Evolutionary conservation across 2,888 invertebrate species (phyloP), one percentile per base, ranked within the genome.

Genomic region (Eulithis prunata): DNA sequence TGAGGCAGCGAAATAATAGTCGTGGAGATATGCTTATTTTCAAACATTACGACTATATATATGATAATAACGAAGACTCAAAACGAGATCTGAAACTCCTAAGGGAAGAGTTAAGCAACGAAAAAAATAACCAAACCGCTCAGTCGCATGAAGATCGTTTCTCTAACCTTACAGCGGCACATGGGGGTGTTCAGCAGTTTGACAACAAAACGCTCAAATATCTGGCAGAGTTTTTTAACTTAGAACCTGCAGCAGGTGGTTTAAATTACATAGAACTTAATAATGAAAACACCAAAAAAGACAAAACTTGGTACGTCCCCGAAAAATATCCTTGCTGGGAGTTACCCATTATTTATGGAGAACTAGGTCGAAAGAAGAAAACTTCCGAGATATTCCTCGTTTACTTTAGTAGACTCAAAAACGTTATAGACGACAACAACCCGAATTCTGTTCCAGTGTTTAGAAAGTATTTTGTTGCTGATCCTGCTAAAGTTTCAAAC

Each of bases 291-390:
- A 46, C 43, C 46, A 59, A 60, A 43, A 69, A 70, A 7, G 66
- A 64, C 45, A 69, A 75, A 43, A 60, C 79, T 46, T 92, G 91
- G 92, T 91, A 88, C 64, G 85, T 88, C 2, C 84, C 88, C 32
- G 88, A 90, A 78, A 81, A 81, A 66, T 79, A 80, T 59, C 85
- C 88, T 12, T 92, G 92, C 76, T 92, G 91, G 91, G 79, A 89
- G 45, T 76, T 91, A 55, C 91, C 92, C 3, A 66, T 86, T 12
- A 64, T 92, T 13, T 88, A 86, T 72, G 92, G 87, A 61, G 83
- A 84, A 77, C 54, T 83, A 32, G 80, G 78, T 10, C 47, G 12
- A 45, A 77, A 68, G 67, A 73, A 58, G 12, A 75, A 70, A 49
- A 65, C 63, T 7, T 62, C 75, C 1, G 76, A 84, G 21, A 83